Evolutionary conservation across 2,797 vertebrate genomes (phyloP), one percentile per base, ranked within the genome.

Genomic region (Smutsia temminckii): DNA sequence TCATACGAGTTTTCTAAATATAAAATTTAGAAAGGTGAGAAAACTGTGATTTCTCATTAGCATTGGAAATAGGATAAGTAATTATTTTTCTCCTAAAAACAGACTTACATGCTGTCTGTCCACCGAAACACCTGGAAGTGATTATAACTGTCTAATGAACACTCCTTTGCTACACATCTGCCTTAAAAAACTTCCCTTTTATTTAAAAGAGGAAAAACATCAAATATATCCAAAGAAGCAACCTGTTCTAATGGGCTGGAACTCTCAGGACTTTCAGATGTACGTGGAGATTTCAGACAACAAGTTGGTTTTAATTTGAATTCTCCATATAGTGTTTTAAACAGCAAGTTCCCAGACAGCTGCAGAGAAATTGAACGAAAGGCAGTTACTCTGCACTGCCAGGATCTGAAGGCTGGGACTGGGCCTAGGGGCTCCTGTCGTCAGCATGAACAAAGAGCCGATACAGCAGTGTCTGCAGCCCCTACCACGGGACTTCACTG

Each of bases 291-390:
- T 77, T 53, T 51, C 27, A 55, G 69, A 46, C 8, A 69, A 6
- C 23, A 72, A 78, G 51, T 64, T 74, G 20, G 8, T 63, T 89
- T 91, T 71, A 25, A 64, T 64, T 64, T 69, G 37, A 79, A 37
- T 80, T 86, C 49, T 66, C 25, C 49, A 40, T 59, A 32, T 63
- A 77, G 7, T 88, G n/a, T 72, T 89, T 79, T 55, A 46, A 91
- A 49, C 27, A 61, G 27, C 64, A 86, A 64, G 20, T 74, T 57
- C 57, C 34, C 37, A 64, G 17, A 20, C 46, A 80, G 37, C 27
- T 49, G 49, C 34, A 55, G 21, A 85, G 49, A 42, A 42, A 63
- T 20, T 57, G n/a, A n/a, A 46, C 42, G 9, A 46, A 46, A 46
- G 42, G 42, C 42, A 46, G 42, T 46, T 72, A 49, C 21, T 57